Conservation (phyloP, 2,113 vertebrate species). For the Cyrtonyx montezumae region DNA sequence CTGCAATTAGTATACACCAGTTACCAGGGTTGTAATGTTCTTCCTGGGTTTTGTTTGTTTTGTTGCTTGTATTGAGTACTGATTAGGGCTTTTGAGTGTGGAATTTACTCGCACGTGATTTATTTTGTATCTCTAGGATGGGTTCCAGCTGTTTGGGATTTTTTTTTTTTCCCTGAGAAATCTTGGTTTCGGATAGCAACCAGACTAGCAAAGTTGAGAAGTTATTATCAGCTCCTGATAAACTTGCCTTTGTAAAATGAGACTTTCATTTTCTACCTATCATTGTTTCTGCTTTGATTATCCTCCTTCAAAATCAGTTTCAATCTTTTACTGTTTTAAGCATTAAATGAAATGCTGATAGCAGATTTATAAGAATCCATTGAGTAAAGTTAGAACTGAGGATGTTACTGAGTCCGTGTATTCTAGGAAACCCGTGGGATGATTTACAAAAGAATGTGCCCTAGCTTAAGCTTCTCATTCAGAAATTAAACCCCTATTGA, state of each 20-base stretch:
- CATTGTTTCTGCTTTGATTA: neutral
- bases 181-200: slow-evolving; percentile 49
- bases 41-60: slow-evolving; percentile 71
- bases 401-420: slow-evolving; percentile 4
- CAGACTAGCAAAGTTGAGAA: neutral
- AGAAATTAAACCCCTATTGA: slow-evolving; percentile 66
- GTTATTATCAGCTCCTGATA: neutral
- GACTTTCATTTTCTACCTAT: neutral
- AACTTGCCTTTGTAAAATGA: neutral
- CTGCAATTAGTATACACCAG: slow-evolving; percentile 58
- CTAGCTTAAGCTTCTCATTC: slow-evolving; percentile 68
- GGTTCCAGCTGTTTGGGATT: slow-evolving; percentile 57
- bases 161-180: neutral
- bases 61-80: slow-evolving; percentile 55
- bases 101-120: slow-evolving; percentile 67
- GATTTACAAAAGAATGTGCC: slow-evolving; percentile 60
- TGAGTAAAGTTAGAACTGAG: slow-evolving; percentile 8
- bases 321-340: neutral
- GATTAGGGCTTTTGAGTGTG: slow-evolving; percentile 51
- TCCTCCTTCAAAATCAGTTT: neutral
- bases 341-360: neutral
- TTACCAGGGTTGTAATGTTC: slow-evolving; percentile 59
- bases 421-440: slow-evolving; percentile 45
- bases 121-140: slow-evolving; percentile 71
- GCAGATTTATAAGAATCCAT: neutral